These are phyloP conservation scores for Diprion similis DNA, from an alignment of 1,140 invertebrate genomes.

Conservation along the genomic window DNA sequence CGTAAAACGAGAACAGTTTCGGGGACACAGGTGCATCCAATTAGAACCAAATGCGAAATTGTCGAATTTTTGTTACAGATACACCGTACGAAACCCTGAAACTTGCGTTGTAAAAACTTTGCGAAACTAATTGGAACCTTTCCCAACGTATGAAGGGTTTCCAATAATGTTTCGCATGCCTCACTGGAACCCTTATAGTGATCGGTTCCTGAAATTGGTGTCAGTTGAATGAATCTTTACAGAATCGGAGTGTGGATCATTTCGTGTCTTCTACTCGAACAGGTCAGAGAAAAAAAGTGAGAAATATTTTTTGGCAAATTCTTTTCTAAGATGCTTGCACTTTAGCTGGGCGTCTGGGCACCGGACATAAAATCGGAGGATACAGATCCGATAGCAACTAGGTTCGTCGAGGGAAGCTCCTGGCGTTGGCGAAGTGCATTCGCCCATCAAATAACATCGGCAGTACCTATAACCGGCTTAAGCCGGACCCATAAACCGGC, in stretches of 20 bases:
- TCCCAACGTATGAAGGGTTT: neutral
- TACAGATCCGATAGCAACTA: conserved; percentile 4
- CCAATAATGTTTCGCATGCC: neutral
- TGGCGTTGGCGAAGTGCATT: conserved; percentile 54
- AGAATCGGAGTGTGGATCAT: too few relatives aligned
- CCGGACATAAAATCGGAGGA: neutral
- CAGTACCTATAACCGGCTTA: conserved; percentile 63
- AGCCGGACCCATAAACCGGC: conserved; percentile 59
- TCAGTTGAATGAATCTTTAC: too few relatives aligned
- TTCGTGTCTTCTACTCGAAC: too few relatives aligned
- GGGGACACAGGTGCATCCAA: neutral
- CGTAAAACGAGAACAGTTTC: neutral
- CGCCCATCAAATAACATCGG: conserved; percentile 65
- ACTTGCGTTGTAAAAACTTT: too few relatives aligned
- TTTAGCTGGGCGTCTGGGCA: neutral
- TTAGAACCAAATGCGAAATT: neutral
- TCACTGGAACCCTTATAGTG: too few relatives aligned
- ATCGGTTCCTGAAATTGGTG: too few relatives aligned
- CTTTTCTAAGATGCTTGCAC: neutral
- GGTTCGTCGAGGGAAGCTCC: neutral
- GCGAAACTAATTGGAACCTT: neutral
- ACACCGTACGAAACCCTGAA: neutral
- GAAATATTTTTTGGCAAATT: too few relatives aligned
- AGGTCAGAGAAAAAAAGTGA: too few relatives aligned
- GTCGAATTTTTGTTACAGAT: neutral